Base-by-base conservation (phyloP, 2,888 invertebrate species). In the Oxyteleia sp. region DNA sequence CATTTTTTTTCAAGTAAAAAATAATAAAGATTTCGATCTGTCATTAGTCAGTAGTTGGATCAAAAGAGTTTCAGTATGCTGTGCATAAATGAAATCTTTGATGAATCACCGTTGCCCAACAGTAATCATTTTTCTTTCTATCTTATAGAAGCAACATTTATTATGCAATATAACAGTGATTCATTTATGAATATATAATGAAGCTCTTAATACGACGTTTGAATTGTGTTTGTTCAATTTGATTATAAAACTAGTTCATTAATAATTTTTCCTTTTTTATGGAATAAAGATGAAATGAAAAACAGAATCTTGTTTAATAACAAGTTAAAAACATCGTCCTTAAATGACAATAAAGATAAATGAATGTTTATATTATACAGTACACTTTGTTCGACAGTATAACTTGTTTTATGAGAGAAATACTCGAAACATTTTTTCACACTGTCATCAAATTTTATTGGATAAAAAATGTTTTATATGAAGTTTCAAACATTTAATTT, bases 131-230 rank as follows among this genome's bases (percentile, higher is more conserved):
- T 57, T 43, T 23, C 45, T 26, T 57, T 45, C 29, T 15, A 57
- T 47, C 32, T 45, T 57, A 47, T 57, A 47, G 57, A 47, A 69
- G 69, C 23, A 69, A 32, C 32, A 32, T 57, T 69, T 69, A 43
- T 69, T 32, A 57, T 57, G 45, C 35, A 57, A 47, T 35, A 47
- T 69, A 69, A 57, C 5, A 69, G 57, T 69, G 55, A 69, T 69
- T 69, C 69, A 69, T 57, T 69, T 68, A 68, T 68, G 68, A 68
- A 68, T 68, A 7, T 68, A 55, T 55, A 53, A 68, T 53, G 29
- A 53, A 43, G 16, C 43, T 43, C 16, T 16, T 53, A 20, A 38
- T 57, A 38, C 57, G 57, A 38, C 35, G 53, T 55, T 55, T 18
- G 16, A 26, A 16, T 53, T 38, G 1, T 16, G 7, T 43, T 43